These are phyloP conservation scores for Huso huso DNA, from an alignment of 2,797 vertebrate species.

Conservation along the genomic window DNA sequence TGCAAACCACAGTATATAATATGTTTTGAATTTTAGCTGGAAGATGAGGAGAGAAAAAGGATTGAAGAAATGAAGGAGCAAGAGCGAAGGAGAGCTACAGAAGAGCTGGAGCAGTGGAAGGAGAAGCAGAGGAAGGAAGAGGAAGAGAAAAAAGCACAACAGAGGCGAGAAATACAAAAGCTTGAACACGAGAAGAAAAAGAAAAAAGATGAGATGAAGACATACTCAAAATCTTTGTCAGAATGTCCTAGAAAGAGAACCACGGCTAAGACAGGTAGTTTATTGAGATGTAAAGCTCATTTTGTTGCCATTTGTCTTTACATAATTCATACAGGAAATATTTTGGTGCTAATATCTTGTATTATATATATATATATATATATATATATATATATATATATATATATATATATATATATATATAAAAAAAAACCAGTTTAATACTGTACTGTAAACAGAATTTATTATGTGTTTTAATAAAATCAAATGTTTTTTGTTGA, in stretches of 20 bases:
- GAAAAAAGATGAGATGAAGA: background rate
- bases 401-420: too few species aligned
- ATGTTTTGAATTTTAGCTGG: constrained; percentile 60
- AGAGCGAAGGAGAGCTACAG: constrained; percentile 59
- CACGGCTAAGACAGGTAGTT: background rate
- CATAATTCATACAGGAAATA: too few species aligned
- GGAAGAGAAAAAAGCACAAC: constrained; percentile 25
- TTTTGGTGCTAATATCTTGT: too few species aligned
- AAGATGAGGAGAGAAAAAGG: constrained; percentile 66
- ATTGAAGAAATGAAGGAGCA: constrained; percentile 74
- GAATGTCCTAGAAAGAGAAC: background rate
- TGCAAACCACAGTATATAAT: background rate
- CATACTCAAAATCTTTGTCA: too few species aligned
- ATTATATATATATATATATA: too few species aligned
- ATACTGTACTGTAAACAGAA: too few species aligned
- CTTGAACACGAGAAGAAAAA: constrained; percentile 20
- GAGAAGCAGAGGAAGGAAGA: constrained; percentile 41
- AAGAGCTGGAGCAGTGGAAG: constrained; percentile 73
- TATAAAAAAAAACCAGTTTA: too few species aligned
- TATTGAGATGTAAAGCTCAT: background rate
- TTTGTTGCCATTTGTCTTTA: too few species aligned
- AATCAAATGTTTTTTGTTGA: constrained; percentile 14
- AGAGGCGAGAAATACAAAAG: constrained; percentile 25
- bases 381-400: too few species aligned
- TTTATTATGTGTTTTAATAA: background rate